Evolutionary conservation across 2,797 vertebrate species (phyloP).

Genomic region (Glossophaga mutica): DNA sequence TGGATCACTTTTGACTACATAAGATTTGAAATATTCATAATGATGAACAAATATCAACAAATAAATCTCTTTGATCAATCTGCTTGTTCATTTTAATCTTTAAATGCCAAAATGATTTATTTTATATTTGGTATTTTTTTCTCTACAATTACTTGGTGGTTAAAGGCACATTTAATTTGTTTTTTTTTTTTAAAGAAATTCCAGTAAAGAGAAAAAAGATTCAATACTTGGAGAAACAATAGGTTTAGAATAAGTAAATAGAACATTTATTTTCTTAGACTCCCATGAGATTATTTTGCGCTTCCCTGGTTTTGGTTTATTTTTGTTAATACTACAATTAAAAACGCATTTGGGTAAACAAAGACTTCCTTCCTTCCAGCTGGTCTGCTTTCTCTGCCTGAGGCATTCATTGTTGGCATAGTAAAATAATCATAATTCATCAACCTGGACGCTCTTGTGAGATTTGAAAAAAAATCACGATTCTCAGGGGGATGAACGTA

Average conservation of each 20-base stretch:
- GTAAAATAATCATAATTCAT: slow-evolving; percentile 43
- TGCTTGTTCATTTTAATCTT: slow-evolving; percentile 52
- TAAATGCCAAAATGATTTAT: slow-evolving; percentile 54
- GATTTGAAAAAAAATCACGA: neutral
- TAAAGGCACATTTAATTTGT: slow-evolving; percentile 45
- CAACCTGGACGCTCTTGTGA: neutral
- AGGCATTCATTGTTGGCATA: slow-evolving; percentile 3
- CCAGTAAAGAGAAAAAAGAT: slow-evolving; percentile 14
- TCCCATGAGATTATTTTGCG: slow-evolving; percentile 48
- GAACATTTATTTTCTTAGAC: slow-evolving; percentile 52
- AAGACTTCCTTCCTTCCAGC: slow-evolving; percentile 33
- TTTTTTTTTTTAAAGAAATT: slow-evolving; percentile 3
- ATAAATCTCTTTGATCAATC: slow-evolving; percentile 59
- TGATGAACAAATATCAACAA: slow-evolving; percentile 50
- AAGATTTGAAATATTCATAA: slow-evolving; percentile 52
- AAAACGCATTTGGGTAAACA: slow-evolving; percentile 68
- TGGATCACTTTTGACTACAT: slow-evolving; percentile 55
- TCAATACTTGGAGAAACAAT: slow-evolving; percentile 37
- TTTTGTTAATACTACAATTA: slow-evolving; percentile 70
- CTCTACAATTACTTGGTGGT: slow-evolving; percentile 28
- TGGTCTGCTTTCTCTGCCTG: neutral
- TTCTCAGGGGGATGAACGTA: neutral
- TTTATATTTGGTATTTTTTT: slow-evolving; percentile 22
- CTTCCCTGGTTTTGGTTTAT: slow-evolving; percentile 60
- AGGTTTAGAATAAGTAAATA: slow-evolving; percentile 24